These are phyloP conservation scores for Pterocles burchelli DNA, from an alignment of 2,113 vertebrate genomes.

Conservation along the genomic window DNA sequence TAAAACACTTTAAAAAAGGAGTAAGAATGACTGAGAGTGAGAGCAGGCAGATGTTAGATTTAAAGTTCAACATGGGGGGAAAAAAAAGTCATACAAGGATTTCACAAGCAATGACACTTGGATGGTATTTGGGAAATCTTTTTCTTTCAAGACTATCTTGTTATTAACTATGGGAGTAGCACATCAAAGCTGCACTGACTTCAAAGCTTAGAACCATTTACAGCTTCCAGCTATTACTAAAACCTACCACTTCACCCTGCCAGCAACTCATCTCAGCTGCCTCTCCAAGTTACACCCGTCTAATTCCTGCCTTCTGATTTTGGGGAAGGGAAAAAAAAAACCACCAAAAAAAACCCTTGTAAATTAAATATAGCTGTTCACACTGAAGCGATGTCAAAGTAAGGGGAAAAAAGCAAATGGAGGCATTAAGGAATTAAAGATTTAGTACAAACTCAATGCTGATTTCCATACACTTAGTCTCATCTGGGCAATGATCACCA, in stretches of 20 bases:
- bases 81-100: conserved; percentile 29
- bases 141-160: conserved; percentile 72
- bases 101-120: conserved; percentile 60
- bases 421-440: conserved; percentile 31
- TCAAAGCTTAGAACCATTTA: conserved; percentile 78
- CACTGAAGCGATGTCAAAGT: not conserved
- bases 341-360: not conserved
- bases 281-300: conserved; percentile 50
- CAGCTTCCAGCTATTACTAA: conserved; percentile 75
- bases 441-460: not conserved
- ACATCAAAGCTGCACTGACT: conserved; percentile 80
- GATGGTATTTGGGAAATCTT: conserved; percentile 70
- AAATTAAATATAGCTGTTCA: conserved; percentile 51
- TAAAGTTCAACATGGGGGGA: conserved; percentile 24
- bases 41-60: not conserved
- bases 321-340: not conserved
- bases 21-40: not conserved
- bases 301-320: conserved; percentile 22
- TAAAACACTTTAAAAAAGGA: conserved; percentile 34
- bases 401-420: not conserved
- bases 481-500: not conserved
- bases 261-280: conserved; percentile 61
- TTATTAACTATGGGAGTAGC: conserved; percentile 73
- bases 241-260: conserved; percentile 59
- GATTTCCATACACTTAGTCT: not conserved